Base-by-base conservation (phyloP, 2,113 vertebrate species). In the Empidonax alnorum region DNA sequence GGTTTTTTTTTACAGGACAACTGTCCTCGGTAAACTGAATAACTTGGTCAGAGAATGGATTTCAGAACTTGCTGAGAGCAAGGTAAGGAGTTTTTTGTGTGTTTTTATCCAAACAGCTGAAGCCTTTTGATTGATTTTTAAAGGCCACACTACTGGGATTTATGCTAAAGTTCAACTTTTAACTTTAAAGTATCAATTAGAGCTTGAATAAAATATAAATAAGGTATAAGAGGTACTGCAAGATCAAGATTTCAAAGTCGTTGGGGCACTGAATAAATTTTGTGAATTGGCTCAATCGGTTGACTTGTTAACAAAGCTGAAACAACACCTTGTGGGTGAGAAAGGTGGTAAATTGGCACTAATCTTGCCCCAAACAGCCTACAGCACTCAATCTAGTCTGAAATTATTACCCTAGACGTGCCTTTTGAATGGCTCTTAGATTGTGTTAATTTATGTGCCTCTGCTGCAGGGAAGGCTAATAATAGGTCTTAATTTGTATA, bases 11-110 rank as follows among this genome's bases (percentile, higher is more conserved):
- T 98, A 58, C 94, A 99, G 99, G 96, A 95, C 88, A 44, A 63
- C 80, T 44, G 88, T 99, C 97, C 98, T 99, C 93, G 98, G 99
- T 28, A 99, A 99, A 97, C 97, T 99, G 95, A 99, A 99, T 97
- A 98, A 98, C 84, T 98, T 99, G 96, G 99, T 99, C 58, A 99
- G 99, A 97, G 98, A 99, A 82, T 99, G 99, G 99, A 99, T 99
- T 95, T 97, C 98, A 77, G 99, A 99, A 96, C 98, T 99, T 90
- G 99, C 98, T 84, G 98, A 99, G 97, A 98, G 97, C 96, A 99
- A 99, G 99, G 99, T 99, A 98, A 93, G 97, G 69, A 8, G 24
- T 67, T 44, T 31, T 52, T 72, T 12, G 7, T 37, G 7, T 79
- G 19, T 25, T 95, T 65, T 74, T 79, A 19, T 52, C 7, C 11